A percentile compares a stretch with the other conserved stretches of the same genome.
Evolutionary conservation across 2,797 vertebrate species (phyloP).

Genomic region (Cryptoblepharus egeriae): DNA sequence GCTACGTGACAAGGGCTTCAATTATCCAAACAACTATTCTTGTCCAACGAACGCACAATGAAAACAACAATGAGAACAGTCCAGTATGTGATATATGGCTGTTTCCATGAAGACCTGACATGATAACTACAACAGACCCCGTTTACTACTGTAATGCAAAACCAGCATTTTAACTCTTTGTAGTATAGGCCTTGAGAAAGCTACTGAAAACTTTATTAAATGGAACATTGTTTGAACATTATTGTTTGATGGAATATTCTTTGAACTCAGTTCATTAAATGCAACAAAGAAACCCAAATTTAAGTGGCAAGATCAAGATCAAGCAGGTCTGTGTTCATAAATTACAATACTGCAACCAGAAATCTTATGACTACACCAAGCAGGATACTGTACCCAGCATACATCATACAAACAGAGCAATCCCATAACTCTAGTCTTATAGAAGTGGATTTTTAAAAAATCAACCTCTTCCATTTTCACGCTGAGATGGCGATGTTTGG

Average conservation of each 20-base stretch:
- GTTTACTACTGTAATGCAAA: slow-evolving; percentile 23
- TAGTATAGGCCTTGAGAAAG: not conserved
- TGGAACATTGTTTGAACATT: not conserved
- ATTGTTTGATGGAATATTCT: not conserved
- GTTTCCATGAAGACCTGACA: slow-evolving; percentile 55
- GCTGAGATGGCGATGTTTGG: not conserved
- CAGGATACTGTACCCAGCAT: not conserved
- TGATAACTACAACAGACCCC: slow-evolving; percentile 62
- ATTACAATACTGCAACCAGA: not conserved
- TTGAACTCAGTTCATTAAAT: too few relatives aligned
- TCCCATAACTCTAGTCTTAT: not conserved
- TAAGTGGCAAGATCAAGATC: not conserved
- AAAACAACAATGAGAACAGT: slow-evolving; percentile 61
- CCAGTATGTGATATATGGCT: slow-evolving; percentile 65
- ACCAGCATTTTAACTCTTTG: slow-evolving; percentile 40
- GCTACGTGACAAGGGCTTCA: slow-evolving; percentile 32
- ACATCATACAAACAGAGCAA: not conserved
- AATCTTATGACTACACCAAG: not conserved
- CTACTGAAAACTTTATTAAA: slow-evolving; percentile 34
- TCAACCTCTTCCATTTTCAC: not conserved
- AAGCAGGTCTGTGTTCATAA: not conserved
- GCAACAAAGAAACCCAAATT: slow-evolving; percentile 47
- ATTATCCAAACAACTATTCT: slow-evolving; percentile 44
- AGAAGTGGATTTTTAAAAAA: not conserved
- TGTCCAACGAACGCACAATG: slow-evolving; percentile 48